Conservation (phyloP, 2,113 vertebrate species). For the Solea senegalensis region DNA sequence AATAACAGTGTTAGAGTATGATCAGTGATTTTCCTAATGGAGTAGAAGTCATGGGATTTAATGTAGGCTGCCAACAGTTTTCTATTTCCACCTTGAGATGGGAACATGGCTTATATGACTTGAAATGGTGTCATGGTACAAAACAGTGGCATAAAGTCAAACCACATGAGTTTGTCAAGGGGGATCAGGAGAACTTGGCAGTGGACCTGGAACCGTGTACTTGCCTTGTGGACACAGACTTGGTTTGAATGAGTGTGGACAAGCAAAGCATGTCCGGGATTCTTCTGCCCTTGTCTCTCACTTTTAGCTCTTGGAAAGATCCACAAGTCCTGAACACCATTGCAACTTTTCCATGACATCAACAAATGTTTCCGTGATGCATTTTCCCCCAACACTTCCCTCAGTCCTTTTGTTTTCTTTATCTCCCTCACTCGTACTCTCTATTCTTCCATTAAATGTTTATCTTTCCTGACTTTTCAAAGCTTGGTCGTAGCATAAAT, state of each 20-base stretch:
- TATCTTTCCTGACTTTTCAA: constrained; percentile 5
- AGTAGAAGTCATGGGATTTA: constrained; percentile 31
- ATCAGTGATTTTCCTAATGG: constrained; percentile 20
- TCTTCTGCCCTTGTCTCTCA: constrained; percentile 22
- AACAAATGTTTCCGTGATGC: constrained; percentile 40
- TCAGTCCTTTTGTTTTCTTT: neutral
- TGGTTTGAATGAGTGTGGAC: constrained; percentile 19
- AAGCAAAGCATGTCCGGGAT: constrained; percentile 25
- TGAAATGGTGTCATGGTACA: constrained; percentile 25
- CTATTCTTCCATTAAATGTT: constrained; percentile 10
- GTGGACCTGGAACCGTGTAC: constrained; percentile 8
- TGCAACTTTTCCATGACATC: constrained; percentile 65
- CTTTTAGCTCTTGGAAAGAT: constrained; percentile 15
- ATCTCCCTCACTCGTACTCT: neutral
- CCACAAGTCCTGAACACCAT: constrained; percentile 27
- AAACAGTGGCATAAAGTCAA: constrained; percentile 54
- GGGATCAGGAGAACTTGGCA: constrained; percentile 57
- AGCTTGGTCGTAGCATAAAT: constrained; percentile 30
- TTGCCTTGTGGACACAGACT: constrained; percentile 20
- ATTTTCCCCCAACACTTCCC: neutral
- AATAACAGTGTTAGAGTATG: constrained; percentile 12
- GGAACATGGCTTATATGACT: constrained; percentile 17
- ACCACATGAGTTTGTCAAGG: constrained; percentile 50
- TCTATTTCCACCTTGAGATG: constrained; percentile 36
- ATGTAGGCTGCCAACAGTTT: constrained; percentile 27